Base-by-base conservation (phyloP, 2,888 invertebrate species). In the Ichneumoninae sp. region DNA sequence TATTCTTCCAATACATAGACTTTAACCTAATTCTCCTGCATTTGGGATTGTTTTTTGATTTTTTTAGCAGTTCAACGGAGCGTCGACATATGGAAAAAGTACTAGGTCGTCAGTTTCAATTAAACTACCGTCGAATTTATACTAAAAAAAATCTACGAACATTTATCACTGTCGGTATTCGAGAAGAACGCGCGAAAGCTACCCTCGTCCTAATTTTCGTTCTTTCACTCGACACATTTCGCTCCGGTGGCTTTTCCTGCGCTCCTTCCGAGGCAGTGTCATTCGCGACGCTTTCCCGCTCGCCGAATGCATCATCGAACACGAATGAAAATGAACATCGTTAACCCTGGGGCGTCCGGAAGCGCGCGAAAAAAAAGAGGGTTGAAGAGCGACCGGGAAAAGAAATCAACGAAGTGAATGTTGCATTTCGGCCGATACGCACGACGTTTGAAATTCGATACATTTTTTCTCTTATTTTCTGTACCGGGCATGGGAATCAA, bases 271-370 rank as follows among this genome's bases (percentile, higher is more conserved):
- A 71, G 57, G 73, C 47, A 88, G 81, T 76, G 89, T 40, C 40
- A 90, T 89, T 90, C 84, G 86, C 83, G 87, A 87, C 87, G 83
- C 80, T 83, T 82, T 66, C 71, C 81, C 76, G 83, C 85, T 84
- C 83, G 86, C 84, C 88, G 87, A 89, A 90, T 89, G 89, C 86
- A 89, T 90, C 89, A 90, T 90, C 87, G 89, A 89, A 89, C 87
- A 85, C 87, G 86, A 85, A 87, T 88, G 86, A 87, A 88, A 90
- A 88, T 90, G 88, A 89, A 89, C 85, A 88, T 88, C 88, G 88
- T 89, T 88, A 90, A 84, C 66, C 82, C 69, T 44, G 33, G 47
- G 74, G 80, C 81, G 78, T 44, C 74, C 68, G 36, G 36, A 74
- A 79, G 76, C 52, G 57, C 68, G 57, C 73, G 50, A 69, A 54